Base-by-base conservation (phyloP, 92 coral and sea anemone genomes). In the Chrysogorgia sp. region DNA sequence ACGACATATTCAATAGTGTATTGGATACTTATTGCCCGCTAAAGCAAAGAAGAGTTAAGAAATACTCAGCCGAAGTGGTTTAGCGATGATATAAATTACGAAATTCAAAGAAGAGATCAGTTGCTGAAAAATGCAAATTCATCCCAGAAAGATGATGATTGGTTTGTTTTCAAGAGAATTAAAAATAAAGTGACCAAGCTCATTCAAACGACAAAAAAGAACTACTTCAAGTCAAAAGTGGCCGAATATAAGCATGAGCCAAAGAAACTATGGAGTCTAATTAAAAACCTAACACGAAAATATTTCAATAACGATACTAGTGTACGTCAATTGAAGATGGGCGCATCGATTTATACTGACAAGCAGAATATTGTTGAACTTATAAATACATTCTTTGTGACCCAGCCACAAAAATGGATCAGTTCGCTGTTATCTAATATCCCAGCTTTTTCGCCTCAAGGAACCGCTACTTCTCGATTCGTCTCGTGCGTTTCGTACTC, bases 1-100 rank as follows among this genome's bases (percentile, higher is more conserved):
- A 14, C 19, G 15, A 14, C 19, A 48, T 48, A 22, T 22, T 17
- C 21, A 22, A 22, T 48, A 48, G 12, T 57, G 63, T 57, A 23
- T 31, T 57, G 0, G 63, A 57, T 22, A 57, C 63, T 57, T 57
- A 57, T 57, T 14, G 2, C 26, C 23, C 63, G 63, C 20, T 57
- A 12, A 57, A 14, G 26, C 28, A 57, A 57, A 57, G 26, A 0
- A 1, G 63, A 22, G 63, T 57, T 31, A 57, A 57, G 63, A 57
- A 31, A 25, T 57, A 20, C 63, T 15, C 63, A 57, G 26, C 63
- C 63, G 26, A 57, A 57, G 26, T 57, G 63, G 23, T 57, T 57
- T 57, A 57, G 28, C 63, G 63, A 23, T 12, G 63, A 57, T 22
- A 2, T 57, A 57, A 57, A 57, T 31, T 31, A 57, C 26, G 63